A percentile compares a stretch with the other conserved stretches of the same genome.
Evolutionary conservation across 35 echinoderm and acorn worm species (phyloP).

Genomic region (Apostichopus californicus): DNA sequence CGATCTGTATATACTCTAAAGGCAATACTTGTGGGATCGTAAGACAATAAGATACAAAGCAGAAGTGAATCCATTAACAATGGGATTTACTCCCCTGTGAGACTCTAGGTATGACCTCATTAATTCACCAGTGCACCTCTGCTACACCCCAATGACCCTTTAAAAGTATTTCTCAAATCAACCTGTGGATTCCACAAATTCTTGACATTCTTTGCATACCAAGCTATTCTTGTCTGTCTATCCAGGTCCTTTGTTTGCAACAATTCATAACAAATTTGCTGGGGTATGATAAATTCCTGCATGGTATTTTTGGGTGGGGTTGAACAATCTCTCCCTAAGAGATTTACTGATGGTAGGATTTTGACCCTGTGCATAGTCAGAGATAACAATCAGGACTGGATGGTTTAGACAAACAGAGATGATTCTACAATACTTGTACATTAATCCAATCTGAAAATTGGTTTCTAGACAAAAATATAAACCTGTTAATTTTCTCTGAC

Average conservation of each 20-base stretch:
- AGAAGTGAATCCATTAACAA: no score
- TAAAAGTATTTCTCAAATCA: not conserved
- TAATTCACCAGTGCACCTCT: constrained; percentile 15
- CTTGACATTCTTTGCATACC: constrained; percentile 11
- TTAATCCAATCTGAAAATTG: no score
- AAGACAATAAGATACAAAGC: no score
- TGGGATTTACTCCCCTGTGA: no score
- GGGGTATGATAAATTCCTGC: not conserved
- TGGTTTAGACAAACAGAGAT: no score
- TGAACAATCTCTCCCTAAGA: not conserved
- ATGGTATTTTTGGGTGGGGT: constrained; percentile 9
- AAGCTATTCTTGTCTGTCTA: constrained; percentile 8
- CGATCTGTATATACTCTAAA: no score
- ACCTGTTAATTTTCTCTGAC: no score
- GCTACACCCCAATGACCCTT: constrained; percentile 25
- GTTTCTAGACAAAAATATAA: no score
- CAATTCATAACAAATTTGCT: constrained; percentile 9
- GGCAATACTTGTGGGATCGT: no score
- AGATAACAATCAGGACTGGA: not conserved
- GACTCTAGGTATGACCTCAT: not conserved
- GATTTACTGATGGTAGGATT: not conserved
- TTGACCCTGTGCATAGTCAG: not conserved
- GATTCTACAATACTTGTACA: no score
- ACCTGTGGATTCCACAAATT: constrained; percentile 20
- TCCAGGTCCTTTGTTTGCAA: not conserved